Percentiles rank a stretch among this genome's conserved stretches.
These are phyloP conservation scores for Aphaenogaster ashmeadi DNA, from an alignment of 1,140 invertebrate genomes.

Conservation along the genomic window DNA sequence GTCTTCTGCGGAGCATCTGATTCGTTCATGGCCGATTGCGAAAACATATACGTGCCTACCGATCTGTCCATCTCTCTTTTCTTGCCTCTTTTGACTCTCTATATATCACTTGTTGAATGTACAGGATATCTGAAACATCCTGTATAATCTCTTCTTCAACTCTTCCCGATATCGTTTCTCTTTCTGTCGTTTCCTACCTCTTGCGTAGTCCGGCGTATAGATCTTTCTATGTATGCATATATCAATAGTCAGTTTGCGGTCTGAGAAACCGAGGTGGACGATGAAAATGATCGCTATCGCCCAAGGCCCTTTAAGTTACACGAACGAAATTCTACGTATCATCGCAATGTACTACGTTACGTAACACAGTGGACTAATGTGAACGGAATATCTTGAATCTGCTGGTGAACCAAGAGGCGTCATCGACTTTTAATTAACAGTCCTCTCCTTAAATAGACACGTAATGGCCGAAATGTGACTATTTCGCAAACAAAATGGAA, in stretches of 20 bases:
- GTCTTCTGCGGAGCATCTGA: slow-evolving; percentile 26
- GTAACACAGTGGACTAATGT: slow-evolving; percentile 41
- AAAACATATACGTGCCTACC: neutral
- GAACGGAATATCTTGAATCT: slow-evolving; percentile 28
- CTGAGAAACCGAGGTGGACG: slow-evolving; percentile 40
- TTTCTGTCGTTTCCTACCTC: neutral
- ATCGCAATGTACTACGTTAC: slow-evolving; percentile 34
- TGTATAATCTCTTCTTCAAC: slow-evolving; percentile 3
- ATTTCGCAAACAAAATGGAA: neutral
- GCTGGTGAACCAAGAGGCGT: neutral
- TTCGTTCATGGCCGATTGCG: slow-evolving; percentile 23
- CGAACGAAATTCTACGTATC: slow-evolving; percentile 62
- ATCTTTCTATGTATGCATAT: slow-evolving; percentile 9
- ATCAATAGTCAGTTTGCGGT: slow-evolving; percentile 20
- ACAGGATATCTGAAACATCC: neutral
- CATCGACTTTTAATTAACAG: slow-evolving; percentile 3
- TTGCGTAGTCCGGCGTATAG: neutral
- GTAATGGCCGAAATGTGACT: neutral
- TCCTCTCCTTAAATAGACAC: neutral
- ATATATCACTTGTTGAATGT: neutral
- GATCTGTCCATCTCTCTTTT: neutral
- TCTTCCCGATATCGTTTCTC: slow-evolving; percentile 3
- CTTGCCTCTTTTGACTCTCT: neutral
- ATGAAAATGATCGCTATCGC: slow-evolving; percentile 59
- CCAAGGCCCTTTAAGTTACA: slow-evolving; percentile 38